Evolutionary conservation across 2,888 invertebrate species (phyloP).

Genomic region (Girardia tigrina): DNA sequence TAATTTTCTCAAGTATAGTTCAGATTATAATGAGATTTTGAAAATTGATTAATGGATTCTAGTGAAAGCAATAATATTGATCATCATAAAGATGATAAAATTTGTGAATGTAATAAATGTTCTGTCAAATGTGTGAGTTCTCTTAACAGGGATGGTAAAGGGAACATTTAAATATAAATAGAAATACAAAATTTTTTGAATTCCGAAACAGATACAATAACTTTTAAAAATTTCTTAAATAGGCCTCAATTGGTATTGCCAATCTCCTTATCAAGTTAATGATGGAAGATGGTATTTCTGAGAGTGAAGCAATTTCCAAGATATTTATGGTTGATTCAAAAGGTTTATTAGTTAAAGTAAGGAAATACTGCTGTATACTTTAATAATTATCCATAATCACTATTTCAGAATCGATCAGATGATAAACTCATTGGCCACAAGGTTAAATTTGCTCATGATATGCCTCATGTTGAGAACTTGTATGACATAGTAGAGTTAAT

Average conservation of each 20-base stretch:
- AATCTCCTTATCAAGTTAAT: conserved; percentile 79
- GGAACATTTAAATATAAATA: no score
- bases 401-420: conserved; percentile 59
- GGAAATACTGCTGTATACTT: conserved; percentile 30
- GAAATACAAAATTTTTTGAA: no score
- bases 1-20: no score
- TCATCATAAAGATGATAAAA: no score
- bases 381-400: conserved; percentile 2
- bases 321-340: conserved; percentile 93
- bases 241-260: conserved; percentile 86
- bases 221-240: no score
- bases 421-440: conserved; percentile 59
- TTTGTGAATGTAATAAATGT: no score
- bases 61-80: no score
- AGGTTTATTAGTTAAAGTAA: conserved; percentile 69
- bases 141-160: no score
- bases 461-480: conserved; percentile 62
- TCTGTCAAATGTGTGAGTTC: no score
- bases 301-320: conserved; percentile 63
- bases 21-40: no score
- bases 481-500: conserved; percentile 65
- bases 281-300: conserved; percentile 61
- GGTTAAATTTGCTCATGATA: conserved; percentile 63
- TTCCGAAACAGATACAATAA: no score
- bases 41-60: no score